phyloP scores from a whole-genome alignment of 2,888 invertebrate species.

The Macrophya alboannulata region DNA sequence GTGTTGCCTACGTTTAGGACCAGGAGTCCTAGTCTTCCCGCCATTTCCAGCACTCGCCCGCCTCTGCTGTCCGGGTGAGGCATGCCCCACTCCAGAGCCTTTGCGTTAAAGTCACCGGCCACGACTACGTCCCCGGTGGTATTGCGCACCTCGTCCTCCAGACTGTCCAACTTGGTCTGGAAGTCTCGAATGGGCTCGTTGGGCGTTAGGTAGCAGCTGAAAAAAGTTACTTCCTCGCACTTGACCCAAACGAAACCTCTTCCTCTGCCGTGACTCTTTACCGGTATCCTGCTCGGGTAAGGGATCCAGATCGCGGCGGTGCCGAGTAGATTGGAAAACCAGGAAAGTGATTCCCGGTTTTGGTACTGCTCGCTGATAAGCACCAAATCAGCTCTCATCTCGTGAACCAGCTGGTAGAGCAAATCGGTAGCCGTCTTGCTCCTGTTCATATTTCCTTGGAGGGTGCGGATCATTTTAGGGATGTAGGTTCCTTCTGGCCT shows the following conservation, averaged over 20 bases:
- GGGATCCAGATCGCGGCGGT: conserved; percentile 53
- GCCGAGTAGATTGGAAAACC: conserved; percentile 49
- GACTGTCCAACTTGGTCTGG: too few relatives aligned
- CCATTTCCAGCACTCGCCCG: conserved; percentile 57
- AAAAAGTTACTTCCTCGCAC: conserved; percentile 18
- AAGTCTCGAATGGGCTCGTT: background rate
- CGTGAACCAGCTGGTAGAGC: conserved; percentile 56
- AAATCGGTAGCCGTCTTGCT: conserved; percentile 61
- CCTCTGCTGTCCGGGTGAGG: conserved; percentile 52
- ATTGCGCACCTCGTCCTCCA: too few relatives aligned
- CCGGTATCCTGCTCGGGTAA: background rate
- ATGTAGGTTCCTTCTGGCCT: background rate
- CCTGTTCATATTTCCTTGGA: conserved; percentile 63
- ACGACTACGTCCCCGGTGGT: conserved; percentile 1
- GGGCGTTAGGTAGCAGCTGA: too few relatives aligned
- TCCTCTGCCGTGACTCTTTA: conserved; percentile 21
- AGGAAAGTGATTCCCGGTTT: background rate
- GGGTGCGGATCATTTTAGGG: conserved; percentile 39
- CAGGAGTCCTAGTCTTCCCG: conserved; percentile 32
- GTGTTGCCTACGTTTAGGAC: background rate
- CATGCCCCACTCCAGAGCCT: conserved; percentile 57
- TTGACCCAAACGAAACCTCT: conserved; percentile 56
- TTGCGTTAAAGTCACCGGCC: conserved; percentile 46
- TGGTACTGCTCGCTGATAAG: conserved; percentile 60
- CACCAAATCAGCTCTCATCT: conserved; percentile 51